Conservation (phyloP, 2,888 invertebrate genomes). For the Acanthococcus lagerstroemiae region DNA sequence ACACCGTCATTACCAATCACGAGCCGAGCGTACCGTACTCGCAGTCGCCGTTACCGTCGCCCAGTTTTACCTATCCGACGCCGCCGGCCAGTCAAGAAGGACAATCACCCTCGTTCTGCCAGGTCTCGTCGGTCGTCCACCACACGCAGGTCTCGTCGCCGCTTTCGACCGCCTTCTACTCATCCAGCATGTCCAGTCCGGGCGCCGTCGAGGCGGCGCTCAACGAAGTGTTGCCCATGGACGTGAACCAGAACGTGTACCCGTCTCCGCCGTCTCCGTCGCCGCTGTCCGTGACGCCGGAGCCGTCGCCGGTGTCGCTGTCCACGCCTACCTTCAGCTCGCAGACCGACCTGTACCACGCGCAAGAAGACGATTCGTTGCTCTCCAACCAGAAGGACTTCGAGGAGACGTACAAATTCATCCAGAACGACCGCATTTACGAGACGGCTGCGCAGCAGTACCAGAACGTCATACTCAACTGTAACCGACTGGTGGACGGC, state of each 20-base stretch:
- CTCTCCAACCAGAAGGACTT: constrained; percentile 14
- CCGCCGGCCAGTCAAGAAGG: constrained; percentile 82
- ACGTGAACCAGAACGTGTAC: constrained; percentile 39
- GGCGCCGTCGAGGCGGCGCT: constrained; percentile 78
- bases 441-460: constrained; percentile 9
- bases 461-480: constrained; percentile 10
- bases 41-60: constrained; percentile 46
- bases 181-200: constrained; percentile 80
- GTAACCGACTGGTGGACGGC: constrained; percentile 3
- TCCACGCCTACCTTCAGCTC: constrained; percentile 38
- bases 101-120: constrained; percentile 49
- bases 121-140: constrained; percentile 39
- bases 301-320: constrained; percentile 51
- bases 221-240: constrained; percentile 63
- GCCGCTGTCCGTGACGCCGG: constrained; percentile 49
- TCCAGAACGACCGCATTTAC: constrained; percentile 10
- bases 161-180: constrained; percentile 52
- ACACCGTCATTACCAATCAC: constrained; percentile 15
- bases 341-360: constrained; percentile 3
- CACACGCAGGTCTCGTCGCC: constrained; percentile 43
- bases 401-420: constrained; percentile 26
- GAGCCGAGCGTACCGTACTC: constrained; percentile 17
- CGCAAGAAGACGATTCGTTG: constrained; percentile 10
- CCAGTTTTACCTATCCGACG: constrained; percentile 71
- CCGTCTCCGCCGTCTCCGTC: constrained; percentile 44